A percentile compares a stretch with the other conserved stretches of the same genome.
These are phyloP conservation scores for Eugnorisma glareosa DNA, from an alignment of 2,888 invertebrate genomes.

Conservation along the genomic window DNA sequence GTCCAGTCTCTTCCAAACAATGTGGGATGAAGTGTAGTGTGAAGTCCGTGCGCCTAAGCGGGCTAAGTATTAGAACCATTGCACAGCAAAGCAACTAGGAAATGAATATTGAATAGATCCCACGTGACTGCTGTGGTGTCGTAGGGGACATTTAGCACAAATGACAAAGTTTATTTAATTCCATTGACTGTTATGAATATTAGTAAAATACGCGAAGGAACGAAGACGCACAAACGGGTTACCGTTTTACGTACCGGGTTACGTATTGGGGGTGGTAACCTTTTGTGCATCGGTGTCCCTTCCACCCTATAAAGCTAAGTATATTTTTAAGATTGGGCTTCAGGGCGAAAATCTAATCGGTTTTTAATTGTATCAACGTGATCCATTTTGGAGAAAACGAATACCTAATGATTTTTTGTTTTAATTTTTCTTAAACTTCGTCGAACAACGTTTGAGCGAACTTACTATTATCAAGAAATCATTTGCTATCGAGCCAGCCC, in stretches of 20 bases:
- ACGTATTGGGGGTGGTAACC: no score
- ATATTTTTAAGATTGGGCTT: neutral
- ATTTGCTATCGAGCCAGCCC: neutral
- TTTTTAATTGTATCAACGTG: neutral
- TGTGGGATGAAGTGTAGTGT: conserved; percentile 1
- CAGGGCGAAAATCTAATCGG: neutral
- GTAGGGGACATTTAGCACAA: conserved; percentile 14
- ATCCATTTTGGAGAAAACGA: neutral
- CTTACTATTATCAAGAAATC: neutral
- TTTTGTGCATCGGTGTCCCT: no score
- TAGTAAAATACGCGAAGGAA: no score
- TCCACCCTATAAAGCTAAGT: no score
- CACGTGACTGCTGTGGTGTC: conserved; percentile 1
- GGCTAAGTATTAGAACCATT: conserved; percentile 11
- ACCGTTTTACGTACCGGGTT: no score
- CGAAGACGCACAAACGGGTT: no score
- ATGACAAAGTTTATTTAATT: conserved; percentile 39
- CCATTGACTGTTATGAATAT: conserved; percentile 29
- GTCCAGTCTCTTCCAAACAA: conserved; percentile 2
- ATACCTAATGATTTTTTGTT: neutral
- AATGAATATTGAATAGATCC: conserved; percentile 28
- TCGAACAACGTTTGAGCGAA: neutral
- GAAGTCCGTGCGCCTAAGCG: neutral
- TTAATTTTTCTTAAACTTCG: neutral
- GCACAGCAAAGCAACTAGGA: neutral